Base-by-base conservation (phyloP, 2,888 invertebrate genomes). In the Pachliopta kotzebuea region DNA sequence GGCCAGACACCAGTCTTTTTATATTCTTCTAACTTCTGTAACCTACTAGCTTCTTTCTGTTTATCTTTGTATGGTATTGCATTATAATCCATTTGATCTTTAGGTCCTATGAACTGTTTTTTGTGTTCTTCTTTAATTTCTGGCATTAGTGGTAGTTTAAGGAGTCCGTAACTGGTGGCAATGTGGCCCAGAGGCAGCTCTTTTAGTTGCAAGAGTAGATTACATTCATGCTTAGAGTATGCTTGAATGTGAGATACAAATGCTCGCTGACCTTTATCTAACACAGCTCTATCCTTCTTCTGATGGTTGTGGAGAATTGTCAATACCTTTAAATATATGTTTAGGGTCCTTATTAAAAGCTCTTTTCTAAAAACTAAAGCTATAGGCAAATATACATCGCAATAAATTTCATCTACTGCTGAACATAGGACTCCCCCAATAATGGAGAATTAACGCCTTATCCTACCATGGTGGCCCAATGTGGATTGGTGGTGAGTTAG, bases 151-250 rank as follows among this genome's bases (percentile, higher is more conserved):
- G 99, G 99, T 75, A 99, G 90, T 75, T 96, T 96, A 0, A 99
- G 84, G 0, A 99, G 93, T 0, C 98, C 99, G 84, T 97, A 99
- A 59, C 96, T 95, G 63, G 94, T 95, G 0, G 97, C 99, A 71
- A 99, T 87, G 72, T 89, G 88, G 6, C 91, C 90, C 69, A 99
- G 88, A 72, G 98, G 96, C 24, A 99, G 88, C 80, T 99, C 97
- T 86, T 98, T 98, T 20, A 98, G 86, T 73, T 96, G 93, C 68
- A 99, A 93, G 59, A 99, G 94, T 52, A 99, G 93, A 75, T 94
- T 96, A 78, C 98, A 99, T 80, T 99, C 99, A 85, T 99, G 99
- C 83, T 99, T 99, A 17, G 95, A 95, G 84, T 99, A 99, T 0
- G 98, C 96, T 71, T 97, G 95, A 67, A 99, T 93, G 81, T 97